Base-by-base conservation (phyloP, 2,797 vertebrate species). In the Anas bahamensis region DNA sequence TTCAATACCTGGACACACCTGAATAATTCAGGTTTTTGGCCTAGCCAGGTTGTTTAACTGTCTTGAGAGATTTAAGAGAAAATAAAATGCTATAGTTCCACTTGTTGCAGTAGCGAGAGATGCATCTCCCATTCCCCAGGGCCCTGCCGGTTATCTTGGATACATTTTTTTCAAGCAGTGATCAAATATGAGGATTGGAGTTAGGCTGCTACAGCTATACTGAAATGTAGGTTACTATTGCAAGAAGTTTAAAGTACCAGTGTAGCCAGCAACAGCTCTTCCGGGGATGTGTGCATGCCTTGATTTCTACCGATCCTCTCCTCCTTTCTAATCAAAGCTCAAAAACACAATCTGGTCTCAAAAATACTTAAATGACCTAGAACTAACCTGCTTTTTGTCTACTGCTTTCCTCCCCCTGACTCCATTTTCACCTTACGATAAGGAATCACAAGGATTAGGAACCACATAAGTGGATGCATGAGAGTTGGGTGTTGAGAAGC, bases 221-320 rank as follows among this genome's bases (percentile, higher is more conserved):
- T 66, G 44, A 66, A 68, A 39, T 53, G 29, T 29, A 3, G 41
- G 44, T 53, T 83, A 48, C 19, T 6, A 6, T n/a, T 74, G 22
- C 2, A 18, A 17, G 63, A 81, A 33, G 35, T 66, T 42, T 17
- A 7, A 29, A 75, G 39, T 65, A 39, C 4, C n/a, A 22, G 56
- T 66, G 68, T 15, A 46, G 79, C 10, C 2, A 26, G 37, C 37
- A 73, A 44, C 28, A 55, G 48, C 35, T 75, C 35, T 26, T 8
- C 17, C 14, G 5, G 28, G 19, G n/a, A 6, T 2, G 0, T 21
- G 15, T 55, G 24, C 5, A 2, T 73, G 78, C 64, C 1, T 0
- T n/a, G 66, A 23, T 39, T 68, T 81, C 56, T 37, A 10, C 46
- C 66, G 31, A 37, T 78, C 19, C 29, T 84, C 42, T 81, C 19